Conservation (phyloP, 2,113 vertebrate species). For the Redunca redunca region DNA sequence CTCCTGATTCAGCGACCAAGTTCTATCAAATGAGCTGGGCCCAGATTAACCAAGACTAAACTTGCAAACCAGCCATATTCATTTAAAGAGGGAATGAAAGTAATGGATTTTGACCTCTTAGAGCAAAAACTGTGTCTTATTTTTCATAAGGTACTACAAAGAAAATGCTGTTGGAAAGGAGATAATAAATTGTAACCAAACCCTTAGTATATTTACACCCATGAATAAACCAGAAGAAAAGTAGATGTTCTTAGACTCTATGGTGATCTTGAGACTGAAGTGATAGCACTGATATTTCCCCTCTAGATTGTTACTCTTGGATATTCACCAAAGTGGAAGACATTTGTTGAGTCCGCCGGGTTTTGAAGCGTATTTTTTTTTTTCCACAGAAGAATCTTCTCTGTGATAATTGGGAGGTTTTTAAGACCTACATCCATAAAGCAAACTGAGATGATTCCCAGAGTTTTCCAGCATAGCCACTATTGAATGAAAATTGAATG, state of each 20-base stretch:
- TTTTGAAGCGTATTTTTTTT: neutral
- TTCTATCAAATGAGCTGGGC: neutral
- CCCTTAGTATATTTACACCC: neutral
- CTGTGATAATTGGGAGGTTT: neutral
- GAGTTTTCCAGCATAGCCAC: neutral
- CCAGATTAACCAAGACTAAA: neutral
- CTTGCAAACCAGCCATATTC: neutral
- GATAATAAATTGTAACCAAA: neutral
- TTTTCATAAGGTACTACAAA: neutral
- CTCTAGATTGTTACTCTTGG: neutral
- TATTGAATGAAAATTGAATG: neutral
- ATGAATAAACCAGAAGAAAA: neutral
- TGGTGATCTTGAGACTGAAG: neutral
- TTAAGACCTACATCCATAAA: neutral
- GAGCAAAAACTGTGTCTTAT: neutral
- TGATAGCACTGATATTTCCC: neutral
- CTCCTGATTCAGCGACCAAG: neutral
- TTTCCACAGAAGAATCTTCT: neutral
- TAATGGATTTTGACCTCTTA: neutral
- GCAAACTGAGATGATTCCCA: constrained; percentile 2
- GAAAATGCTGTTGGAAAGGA: neutral
- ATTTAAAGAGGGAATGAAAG: neutral
- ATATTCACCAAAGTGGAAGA: neutral
- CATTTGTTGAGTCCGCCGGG: neutral
- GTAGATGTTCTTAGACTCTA: neutral